Evolutionary conservation across 2,113 vertebrate species (phyloP).

Genomic region (Ciconia boyciana): DNA sequence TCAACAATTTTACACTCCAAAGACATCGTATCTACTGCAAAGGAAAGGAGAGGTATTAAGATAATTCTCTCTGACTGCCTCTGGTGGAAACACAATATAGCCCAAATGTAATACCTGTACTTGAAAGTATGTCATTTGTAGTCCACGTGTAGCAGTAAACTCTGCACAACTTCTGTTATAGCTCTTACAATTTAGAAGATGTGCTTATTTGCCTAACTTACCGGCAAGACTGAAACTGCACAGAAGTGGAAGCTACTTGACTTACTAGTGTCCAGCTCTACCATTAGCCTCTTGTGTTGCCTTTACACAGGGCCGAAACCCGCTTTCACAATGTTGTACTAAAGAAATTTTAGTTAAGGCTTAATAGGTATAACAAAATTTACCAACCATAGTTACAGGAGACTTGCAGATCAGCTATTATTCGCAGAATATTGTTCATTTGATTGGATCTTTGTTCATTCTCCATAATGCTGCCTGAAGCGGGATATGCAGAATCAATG

Average conservation of each 20-base stretch:
- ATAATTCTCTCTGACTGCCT: background rate
- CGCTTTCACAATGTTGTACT: background rate
- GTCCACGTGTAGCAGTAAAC: background rate
- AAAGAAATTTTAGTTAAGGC: background rate
- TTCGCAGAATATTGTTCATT: slow-evolving; percentile 95
- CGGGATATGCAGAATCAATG: slow-evolving; percentile 94
- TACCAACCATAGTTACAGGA: slow-evolving; percentile 91
- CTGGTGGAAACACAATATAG: background rate
- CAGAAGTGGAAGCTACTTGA: background rate
- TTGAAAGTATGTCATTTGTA: background rate
- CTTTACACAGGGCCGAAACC: background rate
- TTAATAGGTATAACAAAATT: background rate
- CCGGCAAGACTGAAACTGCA: background rate
- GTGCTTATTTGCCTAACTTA: background rate
- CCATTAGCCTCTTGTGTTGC: background rate
- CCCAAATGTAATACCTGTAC: background rate
- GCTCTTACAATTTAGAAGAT: background rate
- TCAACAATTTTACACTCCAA: background rate
- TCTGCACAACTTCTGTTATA: background rate
- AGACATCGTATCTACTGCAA: background rate
- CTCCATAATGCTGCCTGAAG: slow-evolving; percentile 95
- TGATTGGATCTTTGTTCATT: slow-evolving; percentile 94
- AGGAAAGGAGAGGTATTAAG: background rate
- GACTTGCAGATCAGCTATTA: slow-evolving; percentile 93
- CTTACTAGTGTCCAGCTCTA: background rate